These are phyloP conservation scores for Oryzias woworae DNA, from an alignment of 2,113 vertebrate genomes.

Conservation along the genomic window DNA sequence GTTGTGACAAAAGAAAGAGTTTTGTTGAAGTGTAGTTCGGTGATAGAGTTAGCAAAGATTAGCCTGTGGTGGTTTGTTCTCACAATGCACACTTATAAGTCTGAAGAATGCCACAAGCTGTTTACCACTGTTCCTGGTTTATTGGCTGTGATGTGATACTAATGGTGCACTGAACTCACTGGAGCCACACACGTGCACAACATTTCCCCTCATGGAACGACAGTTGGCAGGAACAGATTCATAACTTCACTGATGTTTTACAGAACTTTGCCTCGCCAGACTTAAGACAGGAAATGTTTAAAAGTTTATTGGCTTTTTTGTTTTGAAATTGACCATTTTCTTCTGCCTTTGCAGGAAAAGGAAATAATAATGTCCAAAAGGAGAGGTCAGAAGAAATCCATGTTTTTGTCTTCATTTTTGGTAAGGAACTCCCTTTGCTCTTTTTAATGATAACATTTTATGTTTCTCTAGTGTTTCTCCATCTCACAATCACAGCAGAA, in stretches of 20 bases:
- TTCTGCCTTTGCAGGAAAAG: slow-evolving; percentile 68
- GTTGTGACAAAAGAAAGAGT: slow-evolving; percentile 3
- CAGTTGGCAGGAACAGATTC: slow-evolving; percentile 23
- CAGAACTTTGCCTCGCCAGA: slow-evolving; percentile 7
- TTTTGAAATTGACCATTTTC: slow-evolving; percentile 1
- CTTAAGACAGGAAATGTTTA: slow-evolving; percentile 8
- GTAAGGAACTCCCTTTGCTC: slow-evolving; percentile 72
- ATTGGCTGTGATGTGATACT: slow-evolving; percentile 57
- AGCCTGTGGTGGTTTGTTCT: slow-evolving; percentile 49
- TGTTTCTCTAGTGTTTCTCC: not conserved
- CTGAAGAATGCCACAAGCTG: slow-evolving; percentile 36
- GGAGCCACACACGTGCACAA: slow-evolving; percentile 51
- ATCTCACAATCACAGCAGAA: not conserved
- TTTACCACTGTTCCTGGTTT: slow-evolving; percentile 54
- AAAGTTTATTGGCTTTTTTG: not conserved
- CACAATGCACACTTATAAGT: slow-evolving; percentile 41
- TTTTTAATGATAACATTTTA: not conserved
- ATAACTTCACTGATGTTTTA: slow-evolving; percentile 23
- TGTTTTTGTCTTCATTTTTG: slow-evolving; percentile 84
- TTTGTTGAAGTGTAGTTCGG: slow-evolving; percentile 27
- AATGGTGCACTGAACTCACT: slow-evolving; percentile 51
- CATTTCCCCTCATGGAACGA: slow-evolving; percentile 29
- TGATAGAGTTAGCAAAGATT: slow-evolving; percentile 38
- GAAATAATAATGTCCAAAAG: slow-evolving; percentile 80
- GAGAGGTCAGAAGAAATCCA: slow-evolving; percentile 71